Base-by-base conservation (phyloP, 2,113 vertebrate genomes). In the Colinus virginianus region DNA sequence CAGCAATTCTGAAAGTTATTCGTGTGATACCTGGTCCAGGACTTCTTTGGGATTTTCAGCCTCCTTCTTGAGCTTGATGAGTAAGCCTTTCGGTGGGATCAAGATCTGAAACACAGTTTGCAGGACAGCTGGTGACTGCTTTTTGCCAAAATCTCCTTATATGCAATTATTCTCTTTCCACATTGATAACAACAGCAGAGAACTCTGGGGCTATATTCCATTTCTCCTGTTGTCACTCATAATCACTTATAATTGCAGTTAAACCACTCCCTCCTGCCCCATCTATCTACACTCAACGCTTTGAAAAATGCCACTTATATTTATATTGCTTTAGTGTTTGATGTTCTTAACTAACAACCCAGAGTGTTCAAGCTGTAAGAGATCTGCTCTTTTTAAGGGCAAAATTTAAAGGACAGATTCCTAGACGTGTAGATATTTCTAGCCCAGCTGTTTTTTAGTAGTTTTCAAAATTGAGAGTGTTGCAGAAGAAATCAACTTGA, bases 41-140 rank as follows among this genome's bases (percentile, higher is more conserved):
- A 99, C 99, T 80, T 99, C 99, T 89, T 98, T 98, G 51, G 99
- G 98, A 93, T 99, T 99, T 96, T 99, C 99, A 0, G 99, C 98
- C 80, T 99, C 99, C 77, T 97, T 99, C 97, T 99, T 99, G 76
- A 99, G 97, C 92, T 99, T 99, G 83, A 94, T 79, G 88, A 99
- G 97, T 16, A 99, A 97, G 46, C 99, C 99, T 96, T 99, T 99
- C 0, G 99, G 99, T 23, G 99, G 99, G 88, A 99, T 99, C 95
- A 99, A 92, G 96, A 99, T 99, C 99, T 98, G 91, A 78, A 94
- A 97, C 19, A 94, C 7, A 90, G 23, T 87, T 88, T 42, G 5
- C 14, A 23, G 15, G 38, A 81, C 9, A 84, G 68, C 62, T 51
- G 43, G 63, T 46, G 59, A 64, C 16, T 42, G n/a, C 23, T 13